These are phyloP conservation scores for Grus americana DNA, from an alignment of 2,113 vertebrate genomes.

Conservation along the genomic window DNA sequence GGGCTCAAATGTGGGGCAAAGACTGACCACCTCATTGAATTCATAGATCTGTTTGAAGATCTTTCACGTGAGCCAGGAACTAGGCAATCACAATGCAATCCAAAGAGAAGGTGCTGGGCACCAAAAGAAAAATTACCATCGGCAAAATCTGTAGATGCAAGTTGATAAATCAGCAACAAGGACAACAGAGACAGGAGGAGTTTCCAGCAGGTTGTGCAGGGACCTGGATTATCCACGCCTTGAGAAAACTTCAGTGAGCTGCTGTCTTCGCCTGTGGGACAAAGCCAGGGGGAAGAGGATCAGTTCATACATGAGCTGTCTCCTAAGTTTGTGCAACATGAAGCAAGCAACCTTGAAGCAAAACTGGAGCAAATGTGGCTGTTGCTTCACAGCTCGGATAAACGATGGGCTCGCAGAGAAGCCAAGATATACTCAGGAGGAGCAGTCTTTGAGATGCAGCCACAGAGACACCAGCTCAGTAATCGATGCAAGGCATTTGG, in stretches of 20 bases:
- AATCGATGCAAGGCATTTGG: background rate
- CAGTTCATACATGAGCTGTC: background rate
- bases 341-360: background rate
- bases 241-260: background rate
- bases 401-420: background rate
- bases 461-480: background rate
- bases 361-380: background rate
- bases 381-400: background rate
- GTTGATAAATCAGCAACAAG: background rate
- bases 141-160: background rate
- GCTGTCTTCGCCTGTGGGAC: background rate
- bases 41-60: background rate
- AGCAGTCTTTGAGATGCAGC: background rate
- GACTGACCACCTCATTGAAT: background rate
- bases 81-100: background rate
- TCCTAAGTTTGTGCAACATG: background rate
- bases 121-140: background rate
- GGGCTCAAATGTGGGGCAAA: background rate
- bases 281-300: background rate
- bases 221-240: rapidly evolving
- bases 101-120: background rate
- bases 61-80: background rate
- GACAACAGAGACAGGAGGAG: background rate
- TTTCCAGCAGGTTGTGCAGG: background rate
- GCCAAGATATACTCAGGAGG: background rate